Base-by-base conservation (phyloP, 2,888 invertebrate genomes). In the Sarcophaga carnaria region DNA sequence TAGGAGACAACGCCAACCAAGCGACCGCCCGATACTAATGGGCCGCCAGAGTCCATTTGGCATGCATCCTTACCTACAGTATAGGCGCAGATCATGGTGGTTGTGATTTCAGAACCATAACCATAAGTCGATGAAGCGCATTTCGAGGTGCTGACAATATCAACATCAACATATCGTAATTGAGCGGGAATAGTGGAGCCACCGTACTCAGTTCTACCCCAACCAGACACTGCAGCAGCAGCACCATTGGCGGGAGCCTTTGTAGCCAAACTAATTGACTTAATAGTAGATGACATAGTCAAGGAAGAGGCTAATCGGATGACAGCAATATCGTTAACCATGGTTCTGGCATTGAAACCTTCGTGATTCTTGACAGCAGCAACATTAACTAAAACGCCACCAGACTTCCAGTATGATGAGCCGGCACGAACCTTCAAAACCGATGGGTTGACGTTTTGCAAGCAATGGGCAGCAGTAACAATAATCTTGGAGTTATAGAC, bases 381-480 rank as follows among this genome's bases (percentile, higher is more conserved):
- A 2, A 94, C 93, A 72, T 85, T 37, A 54, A 92, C 89, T 3
- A 93, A 82, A 80, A 92, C 91, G 11, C 94, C 94, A 11, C 93
- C 94, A 2, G 60, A 17, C 37, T 89, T 89, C 82, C 90, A 89
- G 3, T 87, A 69, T 0, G 91, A 90, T 8, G 94, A 92, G 6
- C 94, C 94, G 12, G 92, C 90, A 71, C 94, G 92, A 0, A 94
- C 90, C 74, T 90, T 89, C 0, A 92, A 75, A 63, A 91, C 66
- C 4, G 4, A 6, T 54, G 54, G 0, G 91, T 37, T 60, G 49
- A 88, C 85, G 0, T 59, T 60, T 59, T 90, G 90, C 89, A 92
- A 83, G 89, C 94, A 94, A 88, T 94, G 93, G 85, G 94, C 94
- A 27, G 94, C 94, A 3, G 94, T 94, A 45, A 94, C 74, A 8